Base-by-base conservation (phyloP, 1,140 invertebrate species). In the Probaryconus sp. region DNA sequence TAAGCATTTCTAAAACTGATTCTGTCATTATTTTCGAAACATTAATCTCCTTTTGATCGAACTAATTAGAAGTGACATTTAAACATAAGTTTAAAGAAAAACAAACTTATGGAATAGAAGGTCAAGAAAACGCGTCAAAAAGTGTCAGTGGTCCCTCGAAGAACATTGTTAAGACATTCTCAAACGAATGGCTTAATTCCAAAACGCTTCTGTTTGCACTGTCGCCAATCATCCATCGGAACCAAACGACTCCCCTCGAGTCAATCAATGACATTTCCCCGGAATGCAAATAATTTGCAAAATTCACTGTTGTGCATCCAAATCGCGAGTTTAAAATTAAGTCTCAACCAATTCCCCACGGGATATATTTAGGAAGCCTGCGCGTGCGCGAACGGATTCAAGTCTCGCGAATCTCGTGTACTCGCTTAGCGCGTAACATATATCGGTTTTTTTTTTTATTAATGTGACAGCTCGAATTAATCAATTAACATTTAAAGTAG, bases 321-420 rank as follows among this genome's bases (percentile, higher is more conserved):
- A 50, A 50, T 20, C 24, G 53, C 16, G n/a, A 50, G 68, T 71
- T 71, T 71, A 71, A 56, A 71, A 64, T 71, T 71, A 71, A 48
- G 24, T 45, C 58, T 58, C 42, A 10, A 58, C 50, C 11, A 43
- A 63, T 11, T 71, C 58, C 35, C 35, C 35, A 48, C 56, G 14
- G 13, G 53, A 56, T 71, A 71, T 71, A 71, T 63, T 71, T 71
- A 71, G 56, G 40, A 7, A 24, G n/a, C 50, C 28, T 58, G 58
- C 68, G 58, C 68, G 18, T 60, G 69, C 60, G 69, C 53, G 28
- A 51, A 43, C 45, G 17, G 37, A 53, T 50, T 58, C 26, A 43
- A 64, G 35, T 58, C 43, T 53, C 60, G 47, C 28, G 47, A 60
- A 65, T 51, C 42, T 58, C 30, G 35, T 53, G 68, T 13, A 17